Evolutionary conservation across 2,113 vertebrate species (phyloP), one percentile per base, ranked within the genome.

Genomic region (Vulpes lagopus): DNA sequence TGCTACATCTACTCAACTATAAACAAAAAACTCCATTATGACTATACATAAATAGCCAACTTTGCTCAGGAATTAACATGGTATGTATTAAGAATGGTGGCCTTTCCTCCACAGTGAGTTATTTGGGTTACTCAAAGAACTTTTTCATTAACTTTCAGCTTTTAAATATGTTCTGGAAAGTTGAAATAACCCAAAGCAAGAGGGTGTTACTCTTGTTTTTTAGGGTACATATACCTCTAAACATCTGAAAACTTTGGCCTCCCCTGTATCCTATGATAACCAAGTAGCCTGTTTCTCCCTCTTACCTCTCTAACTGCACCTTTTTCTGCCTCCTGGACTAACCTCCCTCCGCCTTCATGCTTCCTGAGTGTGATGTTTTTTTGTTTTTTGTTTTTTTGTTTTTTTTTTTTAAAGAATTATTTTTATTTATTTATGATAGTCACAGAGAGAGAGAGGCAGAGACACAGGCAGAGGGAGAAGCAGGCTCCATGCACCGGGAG

Each of bases 151-250:
- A 9, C 38, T 53, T 69, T 67, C 43, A 78, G 38, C 30, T 96
- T 80, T 95, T 55, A 78, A 82, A n/a, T 67, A 62, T 32, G 32
- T 25, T 82, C 49, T 71, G 12, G 51, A 93, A 95, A 96, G 55
- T 0, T 32, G 55, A 85, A 94, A 82, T 83, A 65, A 53, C 19
- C 87, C 9, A 74, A 79, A 95, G 19, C 8, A 0, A 89, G 23
- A 17, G 19, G 19, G 5, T 30, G 23, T 76, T 55, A 32, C 30
- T 93, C 22, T 55, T 74, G 19, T 57, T 43, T 43, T 84, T 43
- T 55, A 78, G 67, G 82, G 11, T 20, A n/a, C 3, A 20, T 3
- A 27, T 65, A 25, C 35, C 17, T 83, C 57, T 53, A 73, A 57
- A 38, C 8, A 74, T 64, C 25, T 30, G 57, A 19, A 43, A 85